Evolutionary conservation across 2,888 invertebrate species (phyloP).

Genomic region (Phrixothrix hirtus): DNA sequence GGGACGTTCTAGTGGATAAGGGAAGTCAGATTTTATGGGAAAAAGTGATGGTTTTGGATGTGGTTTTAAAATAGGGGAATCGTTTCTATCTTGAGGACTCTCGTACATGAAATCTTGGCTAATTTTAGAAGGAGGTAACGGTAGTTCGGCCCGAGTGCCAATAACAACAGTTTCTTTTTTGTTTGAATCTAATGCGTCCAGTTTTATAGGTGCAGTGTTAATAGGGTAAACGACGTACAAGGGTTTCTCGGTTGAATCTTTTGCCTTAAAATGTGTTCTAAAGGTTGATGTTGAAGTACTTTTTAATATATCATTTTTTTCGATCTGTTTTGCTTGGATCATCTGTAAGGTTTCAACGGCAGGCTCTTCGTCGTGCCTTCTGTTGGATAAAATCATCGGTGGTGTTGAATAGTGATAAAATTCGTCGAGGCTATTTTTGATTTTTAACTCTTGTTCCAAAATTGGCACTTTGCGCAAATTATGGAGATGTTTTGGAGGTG

Average conservation of each 20-base stretch:
- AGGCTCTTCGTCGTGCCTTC: slow-evolving; percentile 54
- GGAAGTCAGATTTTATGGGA: slow-evolving; percentile 63
- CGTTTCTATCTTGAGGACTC: slow-evolving; percentile 44
- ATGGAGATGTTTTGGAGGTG: slow-evolving; percentile 53
- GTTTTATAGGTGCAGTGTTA: slow-evolving; percentile 59
- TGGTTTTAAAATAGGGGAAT: slow-evolving; percentile 55
- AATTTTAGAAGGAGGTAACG: slow-evolving; percentile 49
- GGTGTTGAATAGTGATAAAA: slow-evolving; percentile 51
- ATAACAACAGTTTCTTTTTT: slow-evolving; percentile 61
- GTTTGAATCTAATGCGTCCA: slow-evolving; percentile 53
- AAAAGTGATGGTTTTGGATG: slow-evolving; percentile 48
- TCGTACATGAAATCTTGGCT: slow-evolving; percentile 36
- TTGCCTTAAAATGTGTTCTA: slow-evolving; percentile 26
- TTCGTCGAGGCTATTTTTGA: slow-evolving; percentile 31
- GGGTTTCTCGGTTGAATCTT: slow-evolving; percentile 50
- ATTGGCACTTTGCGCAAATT: slow-evolving; percentile 59
- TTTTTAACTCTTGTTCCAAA: slow-evolving; percentile 43
- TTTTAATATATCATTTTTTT: slow-evolving; percentile 48
- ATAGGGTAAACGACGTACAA: slow-evolving; percentile 66
- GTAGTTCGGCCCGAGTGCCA: slow-evolving; percentile 60
- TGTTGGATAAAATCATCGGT: slow-evolving; percentile 57
- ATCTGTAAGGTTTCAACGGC: slow-evolving; percentile 70
- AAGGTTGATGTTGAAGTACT: slow-evolving; percentile 42
- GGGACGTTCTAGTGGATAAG: slow-evolving; percentile 67
- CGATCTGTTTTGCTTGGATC: slow-evolving; percentile 63